Conservation (phyloP, 2,113 vertebrate species). For the Poicephalus meyeri region DNA sequence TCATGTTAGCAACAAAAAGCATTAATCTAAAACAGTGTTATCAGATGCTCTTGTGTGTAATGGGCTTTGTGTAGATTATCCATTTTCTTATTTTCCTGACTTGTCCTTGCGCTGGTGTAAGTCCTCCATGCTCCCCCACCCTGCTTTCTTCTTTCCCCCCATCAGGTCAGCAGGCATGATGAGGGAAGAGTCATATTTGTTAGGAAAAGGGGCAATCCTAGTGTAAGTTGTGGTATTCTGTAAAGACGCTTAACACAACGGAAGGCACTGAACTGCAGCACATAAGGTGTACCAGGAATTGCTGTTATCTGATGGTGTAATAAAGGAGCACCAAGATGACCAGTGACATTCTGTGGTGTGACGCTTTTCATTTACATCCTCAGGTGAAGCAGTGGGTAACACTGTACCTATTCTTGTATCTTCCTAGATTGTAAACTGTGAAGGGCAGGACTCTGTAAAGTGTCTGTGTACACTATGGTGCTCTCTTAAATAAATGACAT, state of each 20-base stretch:
- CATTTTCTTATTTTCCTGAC: background rate
- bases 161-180: fast-evolving
- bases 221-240: no score
- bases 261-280: background rate
- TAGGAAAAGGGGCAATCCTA: background rate
- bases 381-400: background rate
- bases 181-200: background rate
- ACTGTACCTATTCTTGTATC: background rate
- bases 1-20: background rate
- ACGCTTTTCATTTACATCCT: background rate
- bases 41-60: background rate
- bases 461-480: background rate
- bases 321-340: background rate
- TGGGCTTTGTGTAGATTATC: background rate
- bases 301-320: background rate
- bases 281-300: background rate
- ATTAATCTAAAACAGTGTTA: background rate
- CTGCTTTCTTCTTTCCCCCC: background rate
- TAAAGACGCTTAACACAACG: background rate
- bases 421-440: background rate
- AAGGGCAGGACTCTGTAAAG: background rate
- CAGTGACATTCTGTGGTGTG: background rate
- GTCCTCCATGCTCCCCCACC: background rate
- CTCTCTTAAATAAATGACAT: background rate
- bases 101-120: background rate